Percentiles rank a stretch among this genome's conserved stretches.
phyloP scores from a whole-genome alignment of 30 jellyfish, hydroid and myxozoan species.

The Rhopilema esculentum region DNA sequence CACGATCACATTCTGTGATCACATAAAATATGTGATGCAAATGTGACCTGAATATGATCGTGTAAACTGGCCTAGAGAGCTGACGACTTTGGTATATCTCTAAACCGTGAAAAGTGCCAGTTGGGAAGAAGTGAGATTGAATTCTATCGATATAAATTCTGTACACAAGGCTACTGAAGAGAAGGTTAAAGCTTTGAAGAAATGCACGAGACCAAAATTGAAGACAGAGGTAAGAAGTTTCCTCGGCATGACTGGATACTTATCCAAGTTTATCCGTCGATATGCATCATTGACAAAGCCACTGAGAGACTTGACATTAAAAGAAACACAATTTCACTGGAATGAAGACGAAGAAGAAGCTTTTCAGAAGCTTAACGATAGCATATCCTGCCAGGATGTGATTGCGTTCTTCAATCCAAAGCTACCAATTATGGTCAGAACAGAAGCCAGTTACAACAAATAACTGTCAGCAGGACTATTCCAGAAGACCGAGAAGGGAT shows the following conservation, averaged over 20 bases:
- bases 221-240: conserved; percentile 7
- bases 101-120: not conserved
- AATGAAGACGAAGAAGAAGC: too few relatives aligned
- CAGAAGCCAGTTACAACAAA: too few relatives aligned
- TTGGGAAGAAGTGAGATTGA: not conserved
- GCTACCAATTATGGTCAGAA: too few relatives aligned
- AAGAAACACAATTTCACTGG: too few relatives aligned
- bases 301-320: too few relatives aligned
- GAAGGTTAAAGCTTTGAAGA: too few relatives aligned
- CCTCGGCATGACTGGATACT: conserved; percentile 9
- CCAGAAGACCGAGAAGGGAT: too few relatives aligned
- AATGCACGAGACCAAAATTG: not conserved
- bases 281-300: not conserved
- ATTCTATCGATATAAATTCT: conserved; percentile 11
- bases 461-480: too few relatives aligned
- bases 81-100: too few relatives aligned
- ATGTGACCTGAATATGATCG: conserved; percentile 23
- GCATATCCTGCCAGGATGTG: too few relatives aligned
- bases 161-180: conserved; percentile 1
- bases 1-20: conserved; percentile 25
- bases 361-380: too few relatives aligned
- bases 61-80: conserved; percentile 40
- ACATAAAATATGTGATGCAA: conserved; percentile 3
- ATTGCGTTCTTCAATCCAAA: too few relatives aligned
- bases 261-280: conserved; percentile 18